Percentiles rank a stretch among this genome's conserved stretches.
Evolutionary conservation across 2,888 invertebrate species (phyloP).

Genomic region (Cordilura impudica): DNA sequence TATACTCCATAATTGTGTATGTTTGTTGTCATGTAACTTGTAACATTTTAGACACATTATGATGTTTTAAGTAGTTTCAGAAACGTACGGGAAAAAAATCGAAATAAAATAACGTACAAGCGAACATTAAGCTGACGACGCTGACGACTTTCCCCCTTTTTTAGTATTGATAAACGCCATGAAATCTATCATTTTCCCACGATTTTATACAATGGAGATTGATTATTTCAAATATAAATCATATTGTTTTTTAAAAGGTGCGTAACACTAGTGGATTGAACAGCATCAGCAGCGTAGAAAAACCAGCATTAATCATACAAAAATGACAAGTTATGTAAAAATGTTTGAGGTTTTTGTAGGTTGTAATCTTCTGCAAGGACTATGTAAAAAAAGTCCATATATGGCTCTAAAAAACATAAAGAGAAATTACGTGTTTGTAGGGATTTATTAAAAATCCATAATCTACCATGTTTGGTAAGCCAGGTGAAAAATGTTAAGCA

Average conservation of each 20-base stretch:
- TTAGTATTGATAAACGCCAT: conserved; percentile 66
- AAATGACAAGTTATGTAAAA: conserved; percentile 43
- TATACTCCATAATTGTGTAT: conserved; percentile 58
- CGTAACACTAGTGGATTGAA: conserved; percentile 46
- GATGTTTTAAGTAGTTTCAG: conserved; percentile 54
- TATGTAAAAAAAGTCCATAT: conserved; percentile 42
- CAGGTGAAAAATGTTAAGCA: not conserved
- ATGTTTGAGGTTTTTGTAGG: conserved; percentile 11
- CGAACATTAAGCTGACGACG: conserved; percentile 41
- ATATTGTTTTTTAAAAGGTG: conserved; percentile 51
- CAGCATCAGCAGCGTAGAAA: conserved; percentile 17
- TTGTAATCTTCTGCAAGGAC: not conserved
- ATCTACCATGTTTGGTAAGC: not conserved
- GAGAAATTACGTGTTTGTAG: conserved; percentile 34
- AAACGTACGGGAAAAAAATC: conserved; percentile 4
- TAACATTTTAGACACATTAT: conserved; percentile 63
- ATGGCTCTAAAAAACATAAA: conserved; percentile 20
- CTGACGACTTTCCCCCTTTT: conserved; percentile 52
- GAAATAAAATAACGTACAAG: conserved; percentile 5
- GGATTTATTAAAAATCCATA: conserved; percentile 44
- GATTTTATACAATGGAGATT: conserved; percentile 67
- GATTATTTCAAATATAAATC: conserved; percentile 61
- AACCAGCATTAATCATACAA: not conserved
- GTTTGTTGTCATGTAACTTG: conserved; percentile 63
- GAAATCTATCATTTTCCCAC: conserved; percentile 77